Percentiles rank a stretch among this genome's conserved stretches.
Evolutionary conservation across 2,797 vertebrate genomes (phyloP).

Genomic region (Thamnophis elegans): DNA sequence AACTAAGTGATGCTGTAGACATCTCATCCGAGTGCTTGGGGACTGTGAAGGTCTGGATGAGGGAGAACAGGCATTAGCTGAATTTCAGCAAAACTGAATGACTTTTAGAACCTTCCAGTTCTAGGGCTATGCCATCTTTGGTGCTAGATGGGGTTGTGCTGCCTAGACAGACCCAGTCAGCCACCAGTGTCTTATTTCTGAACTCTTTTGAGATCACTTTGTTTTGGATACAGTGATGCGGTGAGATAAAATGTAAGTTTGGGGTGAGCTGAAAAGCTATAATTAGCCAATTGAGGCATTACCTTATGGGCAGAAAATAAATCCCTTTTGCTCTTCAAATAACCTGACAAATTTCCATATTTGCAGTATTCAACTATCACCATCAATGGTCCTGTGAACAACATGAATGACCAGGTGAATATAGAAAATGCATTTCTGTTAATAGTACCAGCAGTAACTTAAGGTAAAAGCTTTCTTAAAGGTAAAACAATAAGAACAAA

Average conservation of each 20-base stretch:
- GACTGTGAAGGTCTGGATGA: not conserved
- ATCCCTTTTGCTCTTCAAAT: slow-evolving; percentile 89
- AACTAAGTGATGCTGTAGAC: not conserved
- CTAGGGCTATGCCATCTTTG: not conserved
- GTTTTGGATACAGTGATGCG: not conserved
- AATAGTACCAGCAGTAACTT: not conserved
- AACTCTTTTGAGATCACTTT: not conserved
- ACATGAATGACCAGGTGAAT: slow-evolving; percentile 18
- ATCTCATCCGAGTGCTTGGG: not conserved
- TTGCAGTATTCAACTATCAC: slow-evolving; percentile 94
- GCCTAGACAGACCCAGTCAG: not conserved
- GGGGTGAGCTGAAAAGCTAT: not conserved
- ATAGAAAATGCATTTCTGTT: not conserved
- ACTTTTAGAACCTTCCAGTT: not conserved
- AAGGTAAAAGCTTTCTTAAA: not conserved
- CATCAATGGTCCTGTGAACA: slow-evolving; percentile 87
- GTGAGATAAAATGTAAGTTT: not conserved
- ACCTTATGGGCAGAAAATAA: slow-evolving; percentile 83
- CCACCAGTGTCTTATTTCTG: not conserved
- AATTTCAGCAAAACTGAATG: not conserved
- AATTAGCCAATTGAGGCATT: slow-evolving; percentile 32
- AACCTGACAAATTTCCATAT: slow-evolving; percentile 90
- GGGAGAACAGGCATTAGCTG: not conserved
- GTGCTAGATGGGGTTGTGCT: not conserved
- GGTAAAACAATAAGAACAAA: not conserved